Conservation (phyloP, 2,113 vertebrate species). For the Tinamus guttatus region DNA sequence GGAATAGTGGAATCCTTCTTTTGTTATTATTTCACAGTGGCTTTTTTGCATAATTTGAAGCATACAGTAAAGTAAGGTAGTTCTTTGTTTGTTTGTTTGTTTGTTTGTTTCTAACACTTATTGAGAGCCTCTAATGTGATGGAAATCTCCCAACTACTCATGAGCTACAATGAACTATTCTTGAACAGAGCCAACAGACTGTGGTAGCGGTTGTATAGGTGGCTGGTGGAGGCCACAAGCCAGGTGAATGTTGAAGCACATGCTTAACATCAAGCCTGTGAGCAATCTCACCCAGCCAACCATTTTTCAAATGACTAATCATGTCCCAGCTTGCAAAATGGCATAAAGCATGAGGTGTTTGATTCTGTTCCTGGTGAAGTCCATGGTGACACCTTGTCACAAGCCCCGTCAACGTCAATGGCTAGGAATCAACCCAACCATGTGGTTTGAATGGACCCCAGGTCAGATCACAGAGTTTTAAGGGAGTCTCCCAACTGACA, state of each 20-base stretch:
- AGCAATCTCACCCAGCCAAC: background rate
- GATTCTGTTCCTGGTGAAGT: background rate
- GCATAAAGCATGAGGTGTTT: background rate
- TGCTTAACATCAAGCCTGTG: background rate
- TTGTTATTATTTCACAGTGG: background rate
- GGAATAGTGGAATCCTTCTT: background rate
- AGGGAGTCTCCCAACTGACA: background rate
- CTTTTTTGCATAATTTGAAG: background rate
- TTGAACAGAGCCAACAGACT: background rate
- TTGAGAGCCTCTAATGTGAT: background rate
- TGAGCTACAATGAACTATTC: background rate
- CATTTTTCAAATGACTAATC: background rate
- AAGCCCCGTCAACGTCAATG: background rate
- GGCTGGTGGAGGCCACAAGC: background rate
- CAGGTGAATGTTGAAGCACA: background rate
- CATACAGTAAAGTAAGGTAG: background rate
- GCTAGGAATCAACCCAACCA: fast-evolving
- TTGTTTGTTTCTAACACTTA: background rate
- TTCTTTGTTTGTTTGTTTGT: no score
- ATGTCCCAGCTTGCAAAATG: background rate
- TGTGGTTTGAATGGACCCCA: background rate
- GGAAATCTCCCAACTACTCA: background rate
- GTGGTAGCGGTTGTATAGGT: background rate
- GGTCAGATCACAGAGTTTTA: background rate
- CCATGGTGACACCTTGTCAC: fast-evolving